These are phyloP conservation scores for Hirtodrosophila duncani DNA, from an alignment of 2,888 invertebrate species.

Conservation along the genomic window DNA sequence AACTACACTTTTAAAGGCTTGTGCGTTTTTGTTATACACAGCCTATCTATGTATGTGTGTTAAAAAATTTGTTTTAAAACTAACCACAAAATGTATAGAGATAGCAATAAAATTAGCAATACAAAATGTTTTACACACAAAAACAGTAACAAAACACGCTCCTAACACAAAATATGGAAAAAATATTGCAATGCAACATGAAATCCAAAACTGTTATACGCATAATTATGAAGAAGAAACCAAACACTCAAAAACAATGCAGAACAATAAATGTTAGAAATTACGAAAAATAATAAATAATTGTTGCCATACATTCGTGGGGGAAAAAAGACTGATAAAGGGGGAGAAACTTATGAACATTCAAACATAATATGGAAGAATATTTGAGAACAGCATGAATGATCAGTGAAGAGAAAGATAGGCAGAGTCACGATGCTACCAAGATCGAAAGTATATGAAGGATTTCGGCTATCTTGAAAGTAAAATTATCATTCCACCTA, in stretches of 20 bases:
- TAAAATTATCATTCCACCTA: no score
- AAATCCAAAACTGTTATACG: conserved; percentile 52
- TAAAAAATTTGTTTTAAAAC: conserved; percentile 37
- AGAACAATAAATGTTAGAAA: conserved; percentile 64
- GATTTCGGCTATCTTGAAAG: no score
- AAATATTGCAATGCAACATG: conserved; percentile 11
- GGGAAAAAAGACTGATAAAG: no score
- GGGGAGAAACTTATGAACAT: neutral
- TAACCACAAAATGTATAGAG: conserved; percentile 23
- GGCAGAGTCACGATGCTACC: no score
- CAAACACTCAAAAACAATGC: conserved; percentile 34
- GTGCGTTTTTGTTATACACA: conserved; percentile 58
- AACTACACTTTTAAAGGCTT: conserved; percentile 50
- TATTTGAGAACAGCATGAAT: no score
- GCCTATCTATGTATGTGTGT: conserved; percentile 28
- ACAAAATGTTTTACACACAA: conserved; percentile 18
- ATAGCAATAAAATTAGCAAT: conserved; percentile 21
- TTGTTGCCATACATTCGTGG: conserved; percentile 41
- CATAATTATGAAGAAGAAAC: conserved; percentile 28
- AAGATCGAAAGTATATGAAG: no score
- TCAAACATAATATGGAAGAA: no score
- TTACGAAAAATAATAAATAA: conserved; percentile 31
- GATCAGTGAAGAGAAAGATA: no score
- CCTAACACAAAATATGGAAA: conserved; percentile 26
- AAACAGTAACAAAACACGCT: conserved; percentile 32